These are phyloP conservation scores for Vidua macroura DNA, from an alignment of 2,113 vertebrate genomes.

Conservation along the genomic window DNA sequence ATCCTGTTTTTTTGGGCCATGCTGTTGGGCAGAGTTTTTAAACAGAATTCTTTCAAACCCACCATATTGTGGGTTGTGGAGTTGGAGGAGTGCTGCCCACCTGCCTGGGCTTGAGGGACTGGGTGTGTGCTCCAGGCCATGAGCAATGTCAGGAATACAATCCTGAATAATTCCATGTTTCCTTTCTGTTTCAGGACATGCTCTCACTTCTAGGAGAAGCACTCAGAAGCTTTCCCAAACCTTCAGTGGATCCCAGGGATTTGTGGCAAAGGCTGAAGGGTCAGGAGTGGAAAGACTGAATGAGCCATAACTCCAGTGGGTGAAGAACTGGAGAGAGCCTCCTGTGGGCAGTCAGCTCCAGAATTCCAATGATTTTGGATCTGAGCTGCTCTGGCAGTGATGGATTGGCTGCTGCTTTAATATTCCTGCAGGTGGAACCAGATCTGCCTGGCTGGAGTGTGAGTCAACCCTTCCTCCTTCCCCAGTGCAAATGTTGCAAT, in stretches of 20 bases:
- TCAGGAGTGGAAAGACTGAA: background rate
- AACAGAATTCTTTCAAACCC: background rate
- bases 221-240: slow-evolving; percentile 51
- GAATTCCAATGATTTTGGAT: background rate
- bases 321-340: background rate
- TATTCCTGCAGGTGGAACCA: background rate
- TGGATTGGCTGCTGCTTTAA: background rate
- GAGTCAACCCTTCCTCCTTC: background rate
- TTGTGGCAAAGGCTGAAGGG: slow-evolving; percentile 72
- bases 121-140: background rate
- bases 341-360: background rate
- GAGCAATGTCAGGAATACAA: background rate
- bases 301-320: background rate
- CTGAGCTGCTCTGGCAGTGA: background rate
- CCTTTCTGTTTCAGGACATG: slow-evolving; percentile 47
- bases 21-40: background rate
- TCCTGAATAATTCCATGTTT: background rate
- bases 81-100: background rate
- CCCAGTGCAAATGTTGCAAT: background rate
- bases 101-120: background rate
- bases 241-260: slow-evolving; percentile 62
- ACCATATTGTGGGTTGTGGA: background rate
- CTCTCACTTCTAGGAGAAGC: slow-evolving; percentile 58
- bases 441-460: background rate
- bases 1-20: background rate